Conservation (phyloP, 2,113 vertebrate genomes). For the Ellobius talpinus region DNA sequence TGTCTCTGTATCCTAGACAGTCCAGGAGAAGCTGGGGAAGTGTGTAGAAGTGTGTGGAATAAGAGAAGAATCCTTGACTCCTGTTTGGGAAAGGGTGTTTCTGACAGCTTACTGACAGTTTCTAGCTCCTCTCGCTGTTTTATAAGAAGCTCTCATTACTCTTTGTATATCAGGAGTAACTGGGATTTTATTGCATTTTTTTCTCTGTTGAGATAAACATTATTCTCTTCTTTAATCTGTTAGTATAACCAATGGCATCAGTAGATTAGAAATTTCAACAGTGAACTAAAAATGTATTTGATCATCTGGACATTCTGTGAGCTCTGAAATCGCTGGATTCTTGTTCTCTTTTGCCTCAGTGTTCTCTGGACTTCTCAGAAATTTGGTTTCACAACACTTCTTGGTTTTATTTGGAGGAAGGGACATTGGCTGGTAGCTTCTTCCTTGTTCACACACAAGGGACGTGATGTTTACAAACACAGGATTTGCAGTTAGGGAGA, state of each 20-base stretch:
- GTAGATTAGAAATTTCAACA: constrained; percentile 23
- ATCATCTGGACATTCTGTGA: constrained; percentile 7
- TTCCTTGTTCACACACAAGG: neutral
- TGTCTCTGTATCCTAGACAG: neutral
- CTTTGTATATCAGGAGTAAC: neutral
- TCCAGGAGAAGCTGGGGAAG: neutral
- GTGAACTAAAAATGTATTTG: constrained; percentile 20
- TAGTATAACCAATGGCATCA: neutral
- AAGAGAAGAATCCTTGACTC: neutral
- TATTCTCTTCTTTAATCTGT: neutral
- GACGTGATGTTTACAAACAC: neutral
- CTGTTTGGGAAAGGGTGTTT: neutral
- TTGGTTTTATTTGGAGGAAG: neutral
- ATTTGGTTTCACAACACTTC: constrained; percentile 4
- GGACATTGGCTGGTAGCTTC: neutral
- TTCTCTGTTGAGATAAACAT: constrained; percentile 19
- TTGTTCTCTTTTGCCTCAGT: constrained; percentile 9
- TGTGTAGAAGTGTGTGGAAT: neutral
- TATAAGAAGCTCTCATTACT: neutral
- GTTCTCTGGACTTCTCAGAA: constrained; percentile 45
- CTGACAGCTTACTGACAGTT: neutral
- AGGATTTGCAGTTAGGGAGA: neutral
- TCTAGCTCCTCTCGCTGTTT: neutral
- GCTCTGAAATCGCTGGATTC: constrained; percentile 12
- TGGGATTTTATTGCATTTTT: constrained; percentile 11